Evolutionary conservation across 1,140 invertebrate species (phyloP), one percentile per base, ranked within the genome.

Genomic region (Pentalonia nigronervosa): DNA sequence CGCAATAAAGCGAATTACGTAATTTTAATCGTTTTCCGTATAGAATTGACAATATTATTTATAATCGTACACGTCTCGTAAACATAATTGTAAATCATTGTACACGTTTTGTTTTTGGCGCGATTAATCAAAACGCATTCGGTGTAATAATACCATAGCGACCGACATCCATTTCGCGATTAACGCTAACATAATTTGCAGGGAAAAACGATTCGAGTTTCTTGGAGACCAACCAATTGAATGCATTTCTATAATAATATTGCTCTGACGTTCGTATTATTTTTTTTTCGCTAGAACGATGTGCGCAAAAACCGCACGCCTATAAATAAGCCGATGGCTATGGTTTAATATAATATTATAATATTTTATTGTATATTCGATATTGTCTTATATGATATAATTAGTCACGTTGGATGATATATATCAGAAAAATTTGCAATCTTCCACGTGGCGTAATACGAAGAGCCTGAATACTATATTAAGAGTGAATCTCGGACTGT

Each of bases 191-290:
- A 45, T 23, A 84, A 84, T 84, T 84, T 84, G 8, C 23, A 41
- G 7, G 83, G 25, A 45, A 76, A 76, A 25, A 23, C 20, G 36
- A 76, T 84, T 41, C 3, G 8, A 23, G 20, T 45, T 25, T 3
- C 41, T 84, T 84, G 83, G 83, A 84, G 21, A 84, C 83, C 8
- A 41, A 84, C 83, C 83, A 30, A 84, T 84, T 41, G 60, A 76
- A 76, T 30, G 14, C 20, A 7, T 36, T 9, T 45, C 83, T 84
- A n/a, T 76, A 25, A 45, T 84, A 84, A 84, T 45, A 84, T 84
- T 45, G 1, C 83, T 84, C 36, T 2, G 41, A 0, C 8, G 11
- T 30, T 67, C 11, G 9, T 30, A 67, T 67, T 67, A 84, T 84
- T 84, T 84, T 36, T 21, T 41, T 83, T 20, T 21, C 7, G 7